These are phyloP conservation scores for Andinoacara biseriatus DNA, from an alignment of 2,113 vertebrate species.

Conservation along the genomic window DNA sequence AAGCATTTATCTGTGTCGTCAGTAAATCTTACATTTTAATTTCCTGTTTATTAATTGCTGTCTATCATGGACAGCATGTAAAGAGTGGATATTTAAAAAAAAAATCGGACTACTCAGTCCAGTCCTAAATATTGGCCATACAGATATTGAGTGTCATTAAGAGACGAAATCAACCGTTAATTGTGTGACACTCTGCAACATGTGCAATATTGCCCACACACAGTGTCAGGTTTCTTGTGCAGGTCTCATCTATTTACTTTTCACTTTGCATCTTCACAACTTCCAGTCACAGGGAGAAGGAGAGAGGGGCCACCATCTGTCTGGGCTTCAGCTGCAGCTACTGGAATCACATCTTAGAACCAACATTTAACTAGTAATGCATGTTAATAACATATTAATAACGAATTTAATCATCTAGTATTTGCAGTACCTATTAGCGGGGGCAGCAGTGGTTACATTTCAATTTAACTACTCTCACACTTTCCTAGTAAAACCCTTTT, in stretches of 20 bases:
- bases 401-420: background rate
- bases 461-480: background rate
- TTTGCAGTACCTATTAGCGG: background rate
- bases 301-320: background rate
- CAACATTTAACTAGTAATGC: background rate
- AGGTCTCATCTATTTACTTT: slow-evolving; percentile 5
- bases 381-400: background rate
- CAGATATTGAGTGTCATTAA: background rate
- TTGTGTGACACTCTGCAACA: background rate
- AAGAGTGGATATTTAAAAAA: background rate
- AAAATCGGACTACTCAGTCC: background rate
- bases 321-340: background rate
- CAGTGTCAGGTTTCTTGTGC: background rate
- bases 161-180: background rate
- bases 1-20: too few relatives aligned
- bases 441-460: background rate
- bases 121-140: background rate
- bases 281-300: background rate
- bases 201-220: background rate
- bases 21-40: background rate
- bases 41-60: background rate
- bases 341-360: background rate
- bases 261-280: background rate
- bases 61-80: background rate
- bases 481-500: background rate